Evolutionary conservation across 2,113 vertebrate species (phyloP).

Genomic region (Perccottus glenii): DNA sequence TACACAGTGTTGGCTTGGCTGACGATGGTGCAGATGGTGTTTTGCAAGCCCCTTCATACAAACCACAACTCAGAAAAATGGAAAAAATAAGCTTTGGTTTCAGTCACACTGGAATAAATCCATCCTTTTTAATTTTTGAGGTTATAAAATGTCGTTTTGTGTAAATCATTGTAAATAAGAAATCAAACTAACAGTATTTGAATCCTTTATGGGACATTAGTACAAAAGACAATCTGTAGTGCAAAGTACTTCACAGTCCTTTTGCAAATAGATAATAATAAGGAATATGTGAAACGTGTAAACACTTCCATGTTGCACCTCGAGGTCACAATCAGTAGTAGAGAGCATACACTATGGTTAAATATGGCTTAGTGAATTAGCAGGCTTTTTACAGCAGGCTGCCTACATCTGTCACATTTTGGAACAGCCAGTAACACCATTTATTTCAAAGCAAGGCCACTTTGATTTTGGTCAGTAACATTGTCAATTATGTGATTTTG

Average conservation of each 20-base stretch:
- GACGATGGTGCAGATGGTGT: conserved; percentile 61
- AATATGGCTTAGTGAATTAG: conserved; percentile 4
- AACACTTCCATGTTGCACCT: neutral
- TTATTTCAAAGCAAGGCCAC: neutral
- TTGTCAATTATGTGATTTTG: neutral
- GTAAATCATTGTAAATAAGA: no score
- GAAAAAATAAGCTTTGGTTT: conserved; percentile 22
- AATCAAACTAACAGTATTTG: no score
- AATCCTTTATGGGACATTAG: no score
- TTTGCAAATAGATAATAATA: neutral
- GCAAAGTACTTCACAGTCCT: neutral
- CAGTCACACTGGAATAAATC: conserved; percentile 5
- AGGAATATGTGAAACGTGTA: neutral
- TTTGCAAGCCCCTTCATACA: conserved; percentile 41
- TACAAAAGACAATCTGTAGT: no score
- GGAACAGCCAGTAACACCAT: neutral
- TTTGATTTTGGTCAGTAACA: neutral
- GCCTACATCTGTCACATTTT: conserved; percentile 3
- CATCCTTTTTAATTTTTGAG: neutral
- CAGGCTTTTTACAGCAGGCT: conserved; percentile 1
- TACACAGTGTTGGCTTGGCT: conserved; percentile 43
- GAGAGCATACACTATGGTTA: neutral
- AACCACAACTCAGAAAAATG: conserved; percentile 37
- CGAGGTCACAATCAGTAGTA: conserved; percentile 1
- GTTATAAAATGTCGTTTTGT: no score